Evolutionary conservation across 2,113 vertebrate genomes (phyloP).

Genomic region (Anhinga anhinga): DNA sequence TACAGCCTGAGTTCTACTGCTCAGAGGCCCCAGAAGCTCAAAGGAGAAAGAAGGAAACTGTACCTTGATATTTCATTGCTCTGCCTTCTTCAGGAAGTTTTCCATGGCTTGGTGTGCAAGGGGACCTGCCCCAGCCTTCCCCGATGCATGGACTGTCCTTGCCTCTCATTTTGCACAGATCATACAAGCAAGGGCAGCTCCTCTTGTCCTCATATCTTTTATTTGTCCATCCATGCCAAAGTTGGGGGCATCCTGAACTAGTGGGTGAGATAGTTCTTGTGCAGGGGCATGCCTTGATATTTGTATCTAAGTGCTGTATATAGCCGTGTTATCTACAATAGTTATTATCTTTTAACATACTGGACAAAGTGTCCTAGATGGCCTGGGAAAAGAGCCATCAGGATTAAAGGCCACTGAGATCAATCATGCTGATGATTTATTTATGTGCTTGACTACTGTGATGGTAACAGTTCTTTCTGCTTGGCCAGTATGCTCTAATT

Average conservation of each 20-base stretch:
- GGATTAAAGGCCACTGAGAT: constrained; percentile 13
- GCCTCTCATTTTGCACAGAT: background rate
- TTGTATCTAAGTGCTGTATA: background rate
- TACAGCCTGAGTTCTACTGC: background rate
- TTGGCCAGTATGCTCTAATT: background rate
- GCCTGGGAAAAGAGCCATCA: constrained; percentile 16
- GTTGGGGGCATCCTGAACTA: background rate
- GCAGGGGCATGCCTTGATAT: background rate
- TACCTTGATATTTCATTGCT: background rate
- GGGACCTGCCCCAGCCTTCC: background rate
- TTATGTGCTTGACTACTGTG: background rate
- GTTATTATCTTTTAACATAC: background rate
- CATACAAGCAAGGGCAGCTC: background rate
- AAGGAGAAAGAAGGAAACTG: background rate
- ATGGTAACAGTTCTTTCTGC: background rate
- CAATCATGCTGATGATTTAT: constrained; percentile 8
- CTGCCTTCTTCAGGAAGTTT: background rate
- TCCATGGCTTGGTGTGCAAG: background rate
- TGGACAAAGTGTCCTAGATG: constrained; percentile 18
- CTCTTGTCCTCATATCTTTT: background rate
- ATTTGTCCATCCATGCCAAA: background rate
- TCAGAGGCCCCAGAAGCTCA: background rate
- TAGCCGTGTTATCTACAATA: background rate
- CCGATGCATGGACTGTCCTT: background rate
- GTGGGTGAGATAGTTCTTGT: background rate